Percentiles rank a stretch among this genome's conserved stretches.
These are phyloP conservation scores for Drosophila meridiana DNA, from an alignment of 2,888 invertebrate species.

Conservation along the genomic window DNA sequence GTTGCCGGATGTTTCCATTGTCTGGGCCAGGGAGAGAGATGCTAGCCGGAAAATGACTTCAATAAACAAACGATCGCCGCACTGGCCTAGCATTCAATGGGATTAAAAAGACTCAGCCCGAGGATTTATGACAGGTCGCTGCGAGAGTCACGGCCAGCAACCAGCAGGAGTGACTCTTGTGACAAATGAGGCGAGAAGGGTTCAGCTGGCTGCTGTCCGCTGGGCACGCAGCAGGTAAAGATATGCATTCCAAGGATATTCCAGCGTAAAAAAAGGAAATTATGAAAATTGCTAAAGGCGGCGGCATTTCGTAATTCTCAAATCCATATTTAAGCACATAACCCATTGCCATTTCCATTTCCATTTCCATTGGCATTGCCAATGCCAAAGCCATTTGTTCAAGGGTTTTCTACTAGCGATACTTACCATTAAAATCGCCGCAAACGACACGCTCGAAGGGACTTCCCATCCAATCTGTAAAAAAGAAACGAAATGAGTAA, in stretches of 20 bases:
- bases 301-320: slow-evolving; percentile 27
- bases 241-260: slow-evolving; percentile 57
- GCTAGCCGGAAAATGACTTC: slow-evolving; percentile 45
- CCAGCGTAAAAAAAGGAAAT: slow-evolving; percentile 48
- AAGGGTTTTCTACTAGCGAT: slow-evolving; percentile 60
- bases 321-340: slow-evolving; percentile 65
- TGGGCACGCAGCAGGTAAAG: slow-evolving; percentile 57
- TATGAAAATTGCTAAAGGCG: slow-evolving; percentile 17
- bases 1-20: slow-evolving; percentile 41
- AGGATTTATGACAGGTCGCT: slow-evolving; percentile 66
- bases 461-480: slow-evolving; percentile 96
- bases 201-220: slow-evolving; percentile 49
- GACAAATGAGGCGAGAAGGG: slow-evolving; percentile 66
- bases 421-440: slow-evolving; percentile 96
- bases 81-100: slow-evolving; percentile 20
- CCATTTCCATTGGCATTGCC: slow-evolving; percentile 59
- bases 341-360: slow-evolving; percentile 53
- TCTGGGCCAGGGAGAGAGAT: slow-evolving; percentile 29
- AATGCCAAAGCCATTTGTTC: slow-evolving; percentile 69
- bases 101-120: slow-evolving; percentile 9
- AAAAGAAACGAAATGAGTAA: slow-evolving; percentile 32
- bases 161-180: slow-evolving; percentile 53
- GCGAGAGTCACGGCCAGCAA: slow-evolving; percentile 26
- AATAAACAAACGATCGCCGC: slow-evolving; percentile 52
- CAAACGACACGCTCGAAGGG: slow-evolving; percentile 97